phyloP scores from a whole-genome alignment of 2,113 vertebrate genomes.

The Carassius gibelio region DNA sequence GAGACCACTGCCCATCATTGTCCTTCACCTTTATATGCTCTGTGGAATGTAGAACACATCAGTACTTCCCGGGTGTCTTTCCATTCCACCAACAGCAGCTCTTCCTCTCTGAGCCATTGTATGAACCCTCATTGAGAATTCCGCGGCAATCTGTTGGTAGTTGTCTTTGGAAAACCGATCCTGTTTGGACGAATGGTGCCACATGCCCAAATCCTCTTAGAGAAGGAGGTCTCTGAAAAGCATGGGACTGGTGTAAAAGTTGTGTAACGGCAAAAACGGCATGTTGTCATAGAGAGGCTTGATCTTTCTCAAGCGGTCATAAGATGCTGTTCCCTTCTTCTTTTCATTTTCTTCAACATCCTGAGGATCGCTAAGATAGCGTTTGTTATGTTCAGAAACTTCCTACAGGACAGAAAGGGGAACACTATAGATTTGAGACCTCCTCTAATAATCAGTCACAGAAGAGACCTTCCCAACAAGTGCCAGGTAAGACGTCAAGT shows the following conservation, averaged over 20 bases:
- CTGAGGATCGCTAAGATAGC: too few relatives aligned
- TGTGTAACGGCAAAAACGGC: too few relatives aligned
- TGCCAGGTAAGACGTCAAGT: too few relatives aligned
- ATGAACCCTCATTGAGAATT: constrained; percentile 11
- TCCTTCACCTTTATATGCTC: constrained; percentile 1
- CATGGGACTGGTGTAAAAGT: too few relatives aligned
- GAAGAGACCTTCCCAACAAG: too few relatives aligned
- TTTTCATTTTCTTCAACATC: too few relatives aligned
- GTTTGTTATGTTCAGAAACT: too few relatives aligned
- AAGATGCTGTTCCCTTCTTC: too few relatives aligned
- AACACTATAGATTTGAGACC: too few relatives aligned
- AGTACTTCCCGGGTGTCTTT: not conserved
- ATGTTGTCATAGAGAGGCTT: constrained; percentile 15
- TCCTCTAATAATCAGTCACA: too few relatives aligned
- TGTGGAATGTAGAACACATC: constrained; percentile 36
- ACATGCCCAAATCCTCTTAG: not conserved
- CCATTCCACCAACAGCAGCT: constrained; percentile 31
- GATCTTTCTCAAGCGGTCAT: not conserved
- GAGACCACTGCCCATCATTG: too few relatives aligned
- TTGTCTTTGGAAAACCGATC: not conserved
- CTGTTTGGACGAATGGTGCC: not conserved
- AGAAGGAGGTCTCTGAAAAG: not conserved
- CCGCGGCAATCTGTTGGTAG: not conserved
- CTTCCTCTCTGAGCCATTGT: constrained; percentile 7
- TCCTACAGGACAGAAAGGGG: too few relatives aligned